Conservation (phyloP, 2,888 invertebrate species). For the Polymixis lichenea region DNA sequence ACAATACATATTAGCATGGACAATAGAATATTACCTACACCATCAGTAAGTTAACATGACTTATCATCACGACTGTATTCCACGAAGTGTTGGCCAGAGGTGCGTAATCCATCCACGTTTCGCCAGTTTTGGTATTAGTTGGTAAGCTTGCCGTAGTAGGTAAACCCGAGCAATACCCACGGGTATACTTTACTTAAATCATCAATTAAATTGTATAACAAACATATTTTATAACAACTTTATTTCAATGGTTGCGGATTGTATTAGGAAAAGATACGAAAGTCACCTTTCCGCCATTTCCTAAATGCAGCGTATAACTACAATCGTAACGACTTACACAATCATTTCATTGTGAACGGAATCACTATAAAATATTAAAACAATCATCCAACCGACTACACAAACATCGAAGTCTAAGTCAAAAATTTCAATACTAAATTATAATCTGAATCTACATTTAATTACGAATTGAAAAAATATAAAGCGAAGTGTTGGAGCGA, state of each 20-base stretch:
- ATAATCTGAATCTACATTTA: constrained; percentile 30
- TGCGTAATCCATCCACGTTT: not conserved
- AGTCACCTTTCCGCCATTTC: not conserved
- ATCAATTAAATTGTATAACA: too few species aligned
- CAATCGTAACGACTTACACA: not conserved
- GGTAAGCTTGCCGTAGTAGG: not conserved
- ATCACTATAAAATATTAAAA: not conserved
- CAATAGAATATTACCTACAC: not conserved
- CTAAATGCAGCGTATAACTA: not conserved
- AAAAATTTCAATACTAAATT: constrained; percentile 35
- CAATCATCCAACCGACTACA: too few species aligned
- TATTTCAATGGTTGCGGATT: not conserved
- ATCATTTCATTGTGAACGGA: not conserved
- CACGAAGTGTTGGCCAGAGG: too few species aligned
- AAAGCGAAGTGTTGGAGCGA: constrained; percentile 19
- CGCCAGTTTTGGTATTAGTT: not conserved
- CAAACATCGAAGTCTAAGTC: not conserved
- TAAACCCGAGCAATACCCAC: not conserved
- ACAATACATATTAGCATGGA: not conserved
- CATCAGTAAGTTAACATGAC: too few species aligned
- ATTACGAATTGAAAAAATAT: constrained; percentile 29
- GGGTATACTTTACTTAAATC: not conserved
- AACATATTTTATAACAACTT: too few species aligned
- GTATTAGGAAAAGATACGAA: not conserved
- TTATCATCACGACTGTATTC: too few species aligned